Evolutionary conservation across 1,140 invertebrate species (phyloP), one percentile per base, ranked within the genome.

Genomic region (Acromyrmex heyeri): DNA sequence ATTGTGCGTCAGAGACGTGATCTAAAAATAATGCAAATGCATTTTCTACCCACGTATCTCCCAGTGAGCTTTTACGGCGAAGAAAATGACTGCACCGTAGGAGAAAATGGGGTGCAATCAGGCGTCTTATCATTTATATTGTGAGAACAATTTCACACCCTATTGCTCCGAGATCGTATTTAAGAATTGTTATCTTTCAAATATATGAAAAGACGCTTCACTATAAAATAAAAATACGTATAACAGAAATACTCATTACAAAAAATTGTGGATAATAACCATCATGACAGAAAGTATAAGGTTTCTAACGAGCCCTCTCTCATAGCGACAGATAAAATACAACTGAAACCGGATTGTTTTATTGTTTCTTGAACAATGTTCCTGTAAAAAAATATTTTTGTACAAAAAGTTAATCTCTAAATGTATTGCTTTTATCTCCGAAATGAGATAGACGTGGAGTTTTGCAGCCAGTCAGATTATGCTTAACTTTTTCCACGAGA

Each of bases 1-100:
- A 81, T 59, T 59, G 77, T 81, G 21, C 78, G 65, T 81, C 65
- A 81, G 50, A 81, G 53, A 70, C n/a, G 30, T 65, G 34, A 81
- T 34, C 34, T 70, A 81, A 81, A 81, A 81, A 81, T 70, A 81
- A 59, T 70, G 65, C n/a, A 70, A 70, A 57, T 21, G 16, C 78
- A 70, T 81, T 81, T 64, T 59, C 78, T 50, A 70, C 64, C 50
- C 21, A 81, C 77, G 27, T 69, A 10, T 44, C 8, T 44, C 34
- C 4, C 18, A 12, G 3, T 69, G 53, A 81, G 70, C 24, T 70
- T 81, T 81, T 70, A 81, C 34, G 65, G 14, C 64, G 10, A 8
- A 57, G 50, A 27, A 69, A 81, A 81, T 81, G 44, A 18, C 24
- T 30, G 48, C 8, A 30, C 16, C 53, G 14, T 27, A 24, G 34